These are phyloP conservation scores for Babylonia areolata DNA, from an alignment of 1,140 invertebrate genomes.

Conservation along the genomic window DNA sequence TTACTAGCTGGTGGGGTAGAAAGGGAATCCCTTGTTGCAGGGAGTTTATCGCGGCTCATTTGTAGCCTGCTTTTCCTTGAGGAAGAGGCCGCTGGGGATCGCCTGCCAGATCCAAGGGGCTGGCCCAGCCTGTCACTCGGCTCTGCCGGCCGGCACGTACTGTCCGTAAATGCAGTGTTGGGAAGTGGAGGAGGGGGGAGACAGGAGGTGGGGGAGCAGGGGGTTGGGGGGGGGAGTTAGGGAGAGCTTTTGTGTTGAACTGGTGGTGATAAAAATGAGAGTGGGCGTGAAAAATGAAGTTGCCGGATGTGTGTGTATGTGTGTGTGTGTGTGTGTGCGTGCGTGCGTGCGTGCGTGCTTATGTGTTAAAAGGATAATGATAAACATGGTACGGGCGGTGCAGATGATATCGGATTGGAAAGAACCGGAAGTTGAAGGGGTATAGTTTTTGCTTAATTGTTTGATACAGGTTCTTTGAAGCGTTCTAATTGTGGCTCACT, in stretches of 20 bases:
- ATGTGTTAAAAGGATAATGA: too few relatives aligned
- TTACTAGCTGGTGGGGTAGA: too few relatives aligned
- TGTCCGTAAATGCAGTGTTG: background rate
- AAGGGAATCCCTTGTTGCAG: too few relatives aligned
- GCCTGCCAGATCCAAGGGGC: too few relatives aligned
- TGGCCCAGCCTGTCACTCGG: too few relatives aligned
- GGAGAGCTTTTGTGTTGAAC: background rate
- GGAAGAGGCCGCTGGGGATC: background rate
- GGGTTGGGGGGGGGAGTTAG: background rate
- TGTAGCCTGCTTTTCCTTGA: background rate
- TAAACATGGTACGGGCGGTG: too few relatives aligned
- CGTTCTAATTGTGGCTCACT: background rate
- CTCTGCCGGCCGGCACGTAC: background rate
- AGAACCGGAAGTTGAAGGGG: background rate
- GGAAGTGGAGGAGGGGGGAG: background rate
- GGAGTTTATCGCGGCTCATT: background rate
- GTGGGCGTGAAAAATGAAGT: too few relatives aligned
- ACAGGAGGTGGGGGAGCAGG: background rate
- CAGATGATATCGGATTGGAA: background rate
- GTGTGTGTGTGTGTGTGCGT: constrained; percentile 6
- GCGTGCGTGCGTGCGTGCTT: background rate
- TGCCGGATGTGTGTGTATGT: background rate
- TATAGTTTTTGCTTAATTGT: background rate
- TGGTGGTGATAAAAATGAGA: too few relatives aligned
- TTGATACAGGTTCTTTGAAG: background rate